Percentiles rank a stretch among this genome's conserved stretches.
Evolutionary conservation across 2,113 vertebrate species (phyloP).

Genomic region (Heterocephalus glaber): DNA sequence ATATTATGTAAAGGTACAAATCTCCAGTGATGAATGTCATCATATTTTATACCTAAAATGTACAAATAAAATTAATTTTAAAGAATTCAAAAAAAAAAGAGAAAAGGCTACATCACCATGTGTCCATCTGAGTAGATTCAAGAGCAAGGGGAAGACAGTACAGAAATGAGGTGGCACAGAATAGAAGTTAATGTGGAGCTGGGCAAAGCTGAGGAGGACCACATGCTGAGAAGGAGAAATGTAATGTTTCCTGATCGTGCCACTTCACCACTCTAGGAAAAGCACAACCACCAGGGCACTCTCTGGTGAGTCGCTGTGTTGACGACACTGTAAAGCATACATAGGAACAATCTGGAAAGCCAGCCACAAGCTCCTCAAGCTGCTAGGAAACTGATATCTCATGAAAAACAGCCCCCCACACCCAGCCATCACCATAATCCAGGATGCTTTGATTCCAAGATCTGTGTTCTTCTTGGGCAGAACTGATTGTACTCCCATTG

Average conservation of each 20-base stretch:
- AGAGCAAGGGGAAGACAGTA: slow-evolving; percentile 95
- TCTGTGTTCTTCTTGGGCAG: slow-evolving; percentile 90
- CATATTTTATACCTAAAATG: too few species aligned
- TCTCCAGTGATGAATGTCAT: too few species aligned
- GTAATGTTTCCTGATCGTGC: slow-evolving; percentile 91
- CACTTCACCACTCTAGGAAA: slow-evolving; percentile 95
- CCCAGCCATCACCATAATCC: slow-evolving; percentile 89
- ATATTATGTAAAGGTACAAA: too few species aligned
- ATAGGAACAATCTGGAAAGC: slow-evolving; percentile 86
- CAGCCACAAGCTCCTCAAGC: slow-evolving; percentile 94
- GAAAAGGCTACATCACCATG: slow-evolving; percentile 84
- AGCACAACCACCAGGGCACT: slow-evolving; percentile 89
- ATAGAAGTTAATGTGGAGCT: slow-evolving; percentile 93
- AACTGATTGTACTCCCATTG: slow-evolving; percentile 91
- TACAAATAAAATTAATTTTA: too few species aligned
- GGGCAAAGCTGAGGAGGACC: slow-evolving; percentile 94
- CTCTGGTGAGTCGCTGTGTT: slow-evolving; percentile 88
- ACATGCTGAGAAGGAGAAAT: slow-evolving; percentile 94
- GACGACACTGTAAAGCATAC: slow-evolving; percentile 92
- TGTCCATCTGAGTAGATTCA: slow-evolving; percentile 91
- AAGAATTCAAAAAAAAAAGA: too few species aligned
- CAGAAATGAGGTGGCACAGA: slow-evolving; percentile 90
- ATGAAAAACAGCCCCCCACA: slow-evolving; percentile 92
- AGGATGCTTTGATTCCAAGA: slow-evolving; percentile 90
- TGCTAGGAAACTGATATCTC: slow-evolving; percentile 95